Evolutionary conservation across 2,888 invertebrate genomes (phyloP).

Genomic region (Eilema sororculum): DNA sequence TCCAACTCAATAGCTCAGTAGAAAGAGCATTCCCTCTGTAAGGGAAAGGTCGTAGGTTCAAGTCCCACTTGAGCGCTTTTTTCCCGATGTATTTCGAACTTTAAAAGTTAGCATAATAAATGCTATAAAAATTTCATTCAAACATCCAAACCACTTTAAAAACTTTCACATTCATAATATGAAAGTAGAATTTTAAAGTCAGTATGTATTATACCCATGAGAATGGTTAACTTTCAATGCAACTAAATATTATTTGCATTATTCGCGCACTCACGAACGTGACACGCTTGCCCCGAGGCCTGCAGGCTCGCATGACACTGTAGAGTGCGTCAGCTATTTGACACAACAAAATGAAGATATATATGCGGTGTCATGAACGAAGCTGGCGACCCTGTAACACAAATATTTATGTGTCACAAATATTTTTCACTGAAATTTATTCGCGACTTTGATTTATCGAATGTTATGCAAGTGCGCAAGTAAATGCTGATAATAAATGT

Average conservation of each 20-base stretch:
- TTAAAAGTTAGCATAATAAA: no score
- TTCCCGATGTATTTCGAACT: no score
- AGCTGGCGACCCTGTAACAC: constrained; percentile 21
- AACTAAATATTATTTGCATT: neutral
- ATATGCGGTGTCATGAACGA: constrained; percentile 38
- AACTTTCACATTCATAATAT: no score
- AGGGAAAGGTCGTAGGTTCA: no score
- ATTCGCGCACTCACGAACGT: neutral
- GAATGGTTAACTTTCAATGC: neutral
- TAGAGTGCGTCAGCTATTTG: constrained; percentile 38
- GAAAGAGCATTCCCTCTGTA: no score
- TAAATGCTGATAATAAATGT: constrained; percentile 5
- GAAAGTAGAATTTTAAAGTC: no score
- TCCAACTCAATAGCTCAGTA: no score
- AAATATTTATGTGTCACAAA: constrained; percentile 27
- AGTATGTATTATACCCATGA: neutral
- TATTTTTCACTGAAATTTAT: constrained; percentile 44
- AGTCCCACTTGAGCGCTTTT: no score
- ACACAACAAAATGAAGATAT: constrained; percentile 51
- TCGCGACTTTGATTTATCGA: constrained; percentile 40
- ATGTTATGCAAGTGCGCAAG: constrained; percentile 30
- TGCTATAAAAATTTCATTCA: no score
- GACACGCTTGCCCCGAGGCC: neutral
- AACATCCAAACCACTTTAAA: no score
- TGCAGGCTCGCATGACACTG: constrained; percentile 25